These are phyloP conservation scores for Cololabis saira DNA, from an alignment of 2,113 vertebrate species.

Conservation along the genomic window DNA sequence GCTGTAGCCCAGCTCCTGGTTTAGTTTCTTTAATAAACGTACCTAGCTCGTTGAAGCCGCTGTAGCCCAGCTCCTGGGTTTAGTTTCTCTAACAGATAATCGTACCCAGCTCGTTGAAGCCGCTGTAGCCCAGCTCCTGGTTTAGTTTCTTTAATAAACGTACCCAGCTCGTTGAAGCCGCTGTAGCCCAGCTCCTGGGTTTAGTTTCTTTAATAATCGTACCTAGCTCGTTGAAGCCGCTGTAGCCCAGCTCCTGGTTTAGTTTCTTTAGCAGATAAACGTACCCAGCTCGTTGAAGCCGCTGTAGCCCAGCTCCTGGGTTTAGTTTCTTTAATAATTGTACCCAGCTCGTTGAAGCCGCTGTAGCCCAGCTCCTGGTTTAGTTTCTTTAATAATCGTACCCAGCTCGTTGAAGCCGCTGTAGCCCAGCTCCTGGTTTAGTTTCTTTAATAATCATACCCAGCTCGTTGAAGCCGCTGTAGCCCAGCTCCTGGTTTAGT, in stretches of 20 bases:
- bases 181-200: constrained; percentile 99
- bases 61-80: constrained; percentile 99
- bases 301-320: constrained; percentile 99
- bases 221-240: constrained; percentile 99
- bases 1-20: constrained; percentile 99
- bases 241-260: constrained; percentile 99
- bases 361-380: constrained; percentile 99
- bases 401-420: constrained; percentile 99
- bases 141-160: too few relatives aligned
- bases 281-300: constrained; percentile 99
- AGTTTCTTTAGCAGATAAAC: too few relatives aligned
- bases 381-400: too few relatives aligned
- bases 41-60: constrained; percentile 99
- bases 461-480: constrained; percentile 99
- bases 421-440: constrained; percentile 98
- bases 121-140: constrained; percentile 99
- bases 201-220: too few relatives aligned
- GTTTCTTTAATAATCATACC: too few relatives aligned
- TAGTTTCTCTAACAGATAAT: too few relatives aligned
- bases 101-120: constrained; percentile 99
- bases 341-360: constrained; percentile 99
- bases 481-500: constrained; percentile 99
- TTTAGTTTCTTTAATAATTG: too few relatives aligned
- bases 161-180: constrained; percentile 99
- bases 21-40: too few relatives aligned